Evolutionary conservation across 2,113 vertebrate genomes (phyloP).

Genomic region (Cariama cristata): DNA sequence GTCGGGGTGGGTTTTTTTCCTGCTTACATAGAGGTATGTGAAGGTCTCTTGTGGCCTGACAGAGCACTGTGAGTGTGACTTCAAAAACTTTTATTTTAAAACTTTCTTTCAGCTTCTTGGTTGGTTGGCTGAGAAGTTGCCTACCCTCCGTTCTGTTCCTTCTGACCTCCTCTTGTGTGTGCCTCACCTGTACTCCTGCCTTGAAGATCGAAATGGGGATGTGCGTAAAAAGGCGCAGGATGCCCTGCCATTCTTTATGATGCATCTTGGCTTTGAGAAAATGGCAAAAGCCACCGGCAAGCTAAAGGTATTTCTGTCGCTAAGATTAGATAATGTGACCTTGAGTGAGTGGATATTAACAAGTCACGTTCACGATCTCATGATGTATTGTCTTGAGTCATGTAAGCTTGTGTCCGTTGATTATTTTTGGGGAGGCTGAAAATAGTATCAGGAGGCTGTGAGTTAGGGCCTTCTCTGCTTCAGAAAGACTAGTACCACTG

Average conservation of each 20-base stretch:
- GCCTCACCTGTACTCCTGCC: constrained; percentile 89
- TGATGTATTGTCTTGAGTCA: background rate
- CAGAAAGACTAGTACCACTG: background rate
- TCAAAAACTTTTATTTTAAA: background rate
- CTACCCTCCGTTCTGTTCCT: constrained; percentile 85
- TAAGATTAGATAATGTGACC: background rate
- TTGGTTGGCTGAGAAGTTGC: constrained; percentile 95
- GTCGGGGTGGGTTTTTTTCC: background rate
- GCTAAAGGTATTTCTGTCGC: constrained; percentile 85
- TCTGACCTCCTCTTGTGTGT: constrained; percentile 89
- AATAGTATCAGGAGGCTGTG: background rate
- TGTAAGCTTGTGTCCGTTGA: background rate
- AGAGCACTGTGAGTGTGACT: background rate
- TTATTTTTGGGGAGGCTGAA: background rate
- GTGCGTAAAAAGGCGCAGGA: constrained; percentile 97
- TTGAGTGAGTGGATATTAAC: background rate
- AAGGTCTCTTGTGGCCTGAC: background rate
- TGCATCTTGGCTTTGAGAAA: constrained; percentile 96
- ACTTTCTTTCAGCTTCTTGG: constrained; percentile 85
- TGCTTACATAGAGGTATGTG: fast-evolving
- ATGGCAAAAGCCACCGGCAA: constrained; percentile 93
- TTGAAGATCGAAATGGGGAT: constrained; percentile 97
- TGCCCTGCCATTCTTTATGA: constrained; percentile 95
- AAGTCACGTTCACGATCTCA: background rate
- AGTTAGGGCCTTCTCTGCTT: background rate